phyloP scores from a whole-genome alignment of 2,797 vertebrate species.

The Aldrovandia affinis region DNA sequence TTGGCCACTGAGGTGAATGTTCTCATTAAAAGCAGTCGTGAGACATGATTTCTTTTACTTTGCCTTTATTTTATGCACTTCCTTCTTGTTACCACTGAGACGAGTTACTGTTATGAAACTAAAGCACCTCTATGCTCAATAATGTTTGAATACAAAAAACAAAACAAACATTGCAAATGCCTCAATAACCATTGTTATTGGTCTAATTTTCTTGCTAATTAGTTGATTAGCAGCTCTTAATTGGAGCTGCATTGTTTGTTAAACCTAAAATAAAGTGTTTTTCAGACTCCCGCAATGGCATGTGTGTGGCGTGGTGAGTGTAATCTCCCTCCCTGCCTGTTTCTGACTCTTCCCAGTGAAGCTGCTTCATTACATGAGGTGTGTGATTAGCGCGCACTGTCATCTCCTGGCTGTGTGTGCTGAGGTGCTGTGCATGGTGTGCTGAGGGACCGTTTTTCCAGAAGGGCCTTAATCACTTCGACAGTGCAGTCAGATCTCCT shows the following conservation, averaged over 20 bases:
- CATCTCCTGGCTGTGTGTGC: neutral
- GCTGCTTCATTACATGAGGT: neutral
- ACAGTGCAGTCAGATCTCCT: neutral
- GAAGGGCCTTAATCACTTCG: neutral
- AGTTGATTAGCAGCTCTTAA: neutral
- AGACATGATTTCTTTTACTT: neutral
- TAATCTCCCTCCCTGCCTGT: neutral
- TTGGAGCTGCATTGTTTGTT: neutral
- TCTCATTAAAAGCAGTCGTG: neutral
- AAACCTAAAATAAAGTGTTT: neutral
- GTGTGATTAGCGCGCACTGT: neutral
- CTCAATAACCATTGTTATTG: neutral
- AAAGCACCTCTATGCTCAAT: neutral
- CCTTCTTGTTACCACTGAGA: neutral
- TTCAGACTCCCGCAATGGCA: neutral
- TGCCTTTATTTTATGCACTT: neutral
- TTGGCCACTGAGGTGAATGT: neutral
- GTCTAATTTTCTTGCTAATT: neutral
- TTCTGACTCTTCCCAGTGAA: neutral
- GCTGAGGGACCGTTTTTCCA: neutral
- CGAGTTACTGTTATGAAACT: neutral
- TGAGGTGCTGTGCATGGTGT: neutral
- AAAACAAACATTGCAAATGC: too few relatives aligned
- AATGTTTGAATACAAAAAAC: neutral
- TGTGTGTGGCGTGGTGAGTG: neutral